Percentiles rank a stretch among this genome's conserved stretches.
Conservation (phyloP, 2,113 vertebrate species). For the Protomyctophum bolini region DNA sequence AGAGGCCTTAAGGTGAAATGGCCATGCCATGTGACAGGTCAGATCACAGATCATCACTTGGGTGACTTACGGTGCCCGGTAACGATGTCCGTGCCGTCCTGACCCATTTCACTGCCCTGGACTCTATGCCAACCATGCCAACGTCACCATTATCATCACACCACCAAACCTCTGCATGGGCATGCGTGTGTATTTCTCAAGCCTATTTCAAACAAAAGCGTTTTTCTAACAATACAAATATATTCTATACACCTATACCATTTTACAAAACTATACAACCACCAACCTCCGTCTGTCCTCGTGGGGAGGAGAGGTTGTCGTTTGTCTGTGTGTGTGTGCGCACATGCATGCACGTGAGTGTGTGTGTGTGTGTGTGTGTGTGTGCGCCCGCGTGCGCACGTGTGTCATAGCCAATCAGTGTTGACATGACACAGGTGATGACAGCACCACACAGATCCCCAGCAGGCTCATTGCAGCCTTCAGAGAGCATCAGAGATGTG, state of each 20-base stretch:
- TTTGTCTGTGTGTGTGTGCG: background rate
- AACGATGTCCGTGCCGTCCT: slow-evolving; percentile 73
- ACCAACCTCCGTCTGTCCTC: background rate
- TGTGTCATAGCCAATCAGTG: background rate
- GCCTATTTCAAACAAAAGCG: no score
- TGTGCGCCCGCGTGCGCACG: background rate
- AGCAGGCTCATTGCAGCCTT: background rate
- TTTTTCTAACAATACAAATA: no score
- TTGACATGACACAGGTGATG: background rate
- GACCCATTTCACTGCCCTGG: slow-evolving; percentile 78
- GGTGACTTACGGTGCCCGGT: slow-evolving; percentile 91
- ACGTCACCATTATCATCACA: no score
- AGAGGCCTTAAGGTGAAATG: slow-evolving; percentile 92
- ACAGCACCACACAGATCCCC: background rate
- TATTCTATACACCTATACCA: no score
- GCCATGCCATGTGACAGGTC: no score
- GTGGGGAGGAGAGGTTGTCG: background rate
- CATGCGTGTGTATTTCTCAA: no score
- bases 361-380: slow-evolving; percentile 1
- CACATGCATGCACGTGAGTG: background rate
- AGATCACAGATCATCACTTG: slow-evolving; percentile 63
- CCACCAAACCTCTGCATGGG: no score
- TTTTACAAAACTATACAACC: no score
- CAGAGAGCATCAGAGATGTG: no score
- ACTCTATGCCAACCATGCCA: no score